These are phyloP conservation scores for Drosophila hamatofila DNA, from an alignment of 2,888 invertebrate genomes.

Conservation along the genomic window DNA sequence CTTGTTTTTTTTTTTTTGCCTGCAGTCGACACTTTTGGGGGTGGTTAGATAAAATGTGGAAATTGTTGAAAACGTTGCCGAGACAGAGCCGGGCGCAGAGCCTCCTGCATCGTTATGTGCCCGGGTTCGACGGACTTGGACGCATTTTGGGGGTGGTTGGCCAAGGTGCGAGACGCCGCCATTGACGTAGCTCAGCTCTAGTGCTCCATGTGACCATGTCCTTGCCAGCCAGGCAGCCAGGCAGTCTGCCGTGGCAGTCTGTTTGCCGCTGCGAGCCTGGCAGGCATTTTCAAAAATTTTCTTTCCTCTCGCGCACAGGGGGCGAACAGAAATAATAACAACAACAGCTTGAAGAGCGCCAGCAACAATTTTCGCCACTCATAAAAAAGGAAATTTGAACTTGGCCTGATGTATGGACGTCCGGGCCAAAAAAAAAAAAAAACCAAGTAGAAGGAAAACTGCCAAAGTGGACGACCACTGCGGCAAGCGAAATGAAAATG, in stretches of 20 bases:
- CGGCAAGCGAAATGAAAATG: slow-evolving; percentile 73
- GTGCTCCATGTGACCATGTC: slow-evolving; percentile 64
- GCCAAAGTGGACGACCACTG: slow-evolving; percentile 73
- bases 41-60: slow-evolving; percentile 80
- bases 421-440: slow-evolving; percentile 36
- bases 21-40: slow-evolving; percentile 78
- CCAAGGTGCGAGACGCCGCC: slow-evolving; percentile 65
- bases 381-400: slow-evolving; percentile 82
- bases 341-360: slow-evolving; percentile 26
- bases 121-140: slow-evolving; percentile 78
- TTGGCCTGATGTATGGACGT: slow-evolving; percentile 78
- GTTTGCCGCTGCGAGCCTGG: slow-evolving; percentile 32
- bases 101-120: slow-evolving; percentile 78
- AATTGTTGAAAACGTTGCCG: slow-evolving; percentile 78
- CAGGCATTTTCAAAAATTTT: slow-evolving; percentile 73
- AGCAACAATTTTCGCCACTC: slow-evolving; percentile 77
- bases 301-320: slow-evolving; percentile 26
- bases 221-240: slow-evolving; percentile 53
- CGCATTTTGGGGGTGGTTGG: slow-evolving; percentile 73
- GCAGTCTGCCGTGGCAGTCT: slow-evolving; percentile 31
- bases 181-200: slow-evolving; percentile 33
- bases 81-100: slow-evolving; percentile 40
- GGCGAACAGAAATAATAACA: slow-evolving; percentile 60
- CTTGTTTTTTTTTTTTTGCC: slow-evolving; percentile 29
- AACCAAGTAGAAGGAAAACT: slow-evolving; percentile 47